Percentiles rank a stretch among this genome's conserved stretches.
Conservation (phyloP, 2,113 vertebrate species). For the Anarhynchus alexandrinus region DNA sequence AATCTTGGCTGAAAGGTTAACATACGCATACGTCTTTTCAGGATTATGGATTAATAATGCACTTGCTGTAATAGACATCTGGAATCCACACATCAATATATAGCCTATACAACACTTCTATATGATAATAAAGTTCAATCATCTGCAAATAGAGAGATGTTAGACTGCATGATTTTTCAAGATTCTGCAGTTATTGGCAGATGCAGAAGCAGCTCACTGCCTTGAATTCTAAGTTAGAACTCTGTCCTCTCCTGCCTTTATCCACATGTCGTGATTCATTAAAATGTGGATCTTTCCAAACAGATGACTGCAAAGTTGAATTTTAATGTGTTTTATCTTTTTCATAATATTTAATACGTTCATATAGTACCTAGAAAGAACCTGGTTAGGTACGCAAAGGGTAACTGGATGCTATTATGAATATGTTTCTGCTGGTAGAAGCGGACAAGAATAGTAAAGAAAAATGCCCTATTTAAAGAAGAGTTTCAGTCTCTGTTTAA, state of each 20-base stretch:
- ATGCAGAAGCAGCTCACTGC: neutral
- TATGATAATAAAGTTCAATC: slow-evolving; percentile 12
- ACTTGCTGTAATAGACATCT: slow-evolving; percentile 40
- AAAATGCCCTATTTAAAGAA: neutral
- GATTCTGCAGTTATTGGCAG: slow-evolving; percentile 6
- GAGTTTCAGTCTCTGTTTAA: neutral
- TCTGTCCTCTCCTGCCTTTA: neutral
- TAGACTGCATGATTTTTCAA: slow-evolving; percentile 22
- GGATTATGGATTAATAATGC: slow-evolving; percentile 46
- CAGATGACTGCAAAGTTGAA: neutral
- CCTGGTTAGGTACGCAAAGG: neutral
- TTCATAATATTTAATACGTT: neutral
- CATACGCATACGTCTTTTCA: neutral
- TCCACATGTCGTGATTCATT: neutral
- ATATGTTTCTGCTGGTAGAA: neutral
- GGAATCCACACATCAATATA: slow-evolving; percentile 32
- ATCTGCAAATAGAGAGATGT: slow-evolving; percentile 8
- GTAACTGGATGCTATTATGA: too few relatives aligned
- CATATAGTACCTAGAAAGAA: neutral
- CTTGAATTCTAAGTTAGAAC: neutral
- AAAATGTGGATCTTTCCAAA: neutral
- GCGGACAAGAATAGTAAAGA: neutral
- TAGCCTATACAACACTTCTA: neutral
- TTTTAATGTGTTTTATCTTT: neutral
- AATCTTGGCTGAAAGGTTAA: slow-evolving; percentile 39